Conservation (phyloP, 2,888 invertebrate species). For the Limnephilus auricula region DNA sequence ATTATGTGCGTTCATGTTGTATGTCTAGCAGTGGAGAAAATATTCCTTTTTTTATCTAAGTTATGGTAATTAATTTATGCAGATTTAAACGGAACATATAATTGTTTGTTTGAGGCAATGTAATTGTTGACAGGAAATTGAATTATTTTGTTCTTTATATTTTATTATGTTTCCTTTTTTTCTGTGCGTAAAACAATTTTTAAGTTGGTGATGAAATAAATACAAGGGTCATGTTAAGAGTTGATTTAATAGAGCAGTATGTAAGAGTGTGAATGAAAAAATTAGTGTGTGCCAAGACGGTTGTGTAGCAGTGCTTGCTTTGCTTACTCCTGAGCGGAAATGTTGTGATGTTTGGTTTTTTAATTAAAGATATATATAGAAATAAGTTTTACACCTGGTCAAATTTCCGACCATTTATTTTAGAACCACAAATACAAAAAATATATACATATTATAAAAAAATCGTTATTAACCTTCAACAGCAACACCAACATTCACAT, state of each 20-base stretch:
- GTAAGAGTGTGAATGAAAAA: neutral
- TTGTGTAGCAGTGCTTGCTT: no score
- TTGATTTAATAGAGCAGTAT: neutral
- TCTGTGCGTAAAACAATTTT: neutral
- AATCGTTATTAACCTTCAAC: no score
- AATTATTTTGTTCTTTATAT: neutral
- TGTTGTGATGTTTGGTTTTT: no score
- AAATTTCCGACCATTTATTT: no score
- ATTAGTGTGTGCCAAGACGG: neutral
- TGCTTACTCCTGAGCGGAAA: no score
- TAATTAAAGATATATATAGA: no score
- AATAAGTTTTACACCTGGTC: no score
- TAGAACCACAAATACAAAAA: no score
- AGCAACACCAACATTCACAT: no score
- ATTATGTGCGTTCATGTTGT: slow-evolving; percentile 9
- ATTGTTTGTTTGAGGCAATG: neutral
- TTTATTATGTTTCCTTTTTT: neutral
- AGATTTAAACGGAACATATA: neutral
- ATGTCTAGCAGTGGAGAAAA: slow-evolving; percentile 16
- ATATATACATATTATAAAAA: no score
- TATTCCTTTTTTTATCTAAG: slow-evolving; percentile 9
- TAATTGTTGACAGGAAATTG: neutral
- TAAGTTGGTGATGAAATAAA: neutral
- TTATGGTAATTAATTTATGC: neutral
- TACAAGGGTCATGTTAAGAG: neutral